Evolutionary conservation across 2,113 vertebrate genomes (phyloP).

Genomic region (Mandrillus leucophaeus): DNA sequence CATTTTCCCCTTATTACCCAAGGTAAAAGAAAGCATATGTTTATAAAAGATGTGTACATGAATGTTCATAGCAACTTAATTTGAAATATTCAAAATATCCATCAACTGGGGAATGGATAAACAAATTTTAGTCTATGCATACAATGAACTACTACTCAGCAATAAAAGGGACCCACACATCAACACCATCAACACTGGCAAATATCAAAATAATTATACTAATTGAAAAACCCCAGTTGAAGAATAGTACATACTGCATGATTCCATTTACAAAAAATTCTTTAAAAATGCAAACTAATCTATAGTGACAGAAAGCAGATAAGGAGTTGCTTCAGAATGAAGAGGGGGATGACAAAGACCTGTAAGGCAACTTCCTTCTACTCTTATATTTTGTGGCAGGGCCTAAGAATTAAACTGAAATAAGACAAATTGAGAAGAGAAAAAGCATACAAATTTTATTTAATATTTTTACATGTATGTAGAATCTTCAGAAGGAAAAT

Average conservation of each 20-base stretch:
- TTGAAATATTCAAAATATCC: neutral
- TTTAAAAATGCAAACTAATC: neutral
- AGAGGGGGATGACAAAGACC: neutral
- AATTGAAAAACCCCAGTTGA: neutral
- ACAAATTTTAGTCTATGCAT: neutral
- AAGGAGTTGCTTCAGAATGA: neutral
- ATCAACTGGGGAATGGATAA: neutral
- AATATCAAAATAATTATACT: neutral
- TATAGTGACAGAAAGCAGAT: neutral
- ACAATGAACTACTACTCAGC: neutral
- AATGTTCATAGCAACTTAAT: neutral
- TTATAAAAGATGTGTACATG: neutral
- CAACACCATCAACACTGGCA: neutral
- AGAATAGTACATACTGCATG: neutral
- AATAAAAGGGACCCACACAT: neutral
- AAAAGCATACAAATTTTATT: neutral
- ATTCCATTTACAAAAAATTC: neutral
- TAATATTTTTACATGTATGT: neutral
- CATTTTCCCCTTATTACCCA: neutral
- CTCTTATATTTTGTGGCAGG: neutral
- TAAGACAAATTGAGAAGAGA: neutral
- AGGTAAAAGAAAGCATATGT: neutral
- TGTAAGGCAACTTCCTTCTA: neutral
- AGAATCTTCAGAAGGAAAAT: neutral
- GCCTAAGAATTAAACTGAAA: neutral